phyloP scores from a whole-genome alignment of 2,113 vertebrate species.

The Tetrao urogallus region DNA sequence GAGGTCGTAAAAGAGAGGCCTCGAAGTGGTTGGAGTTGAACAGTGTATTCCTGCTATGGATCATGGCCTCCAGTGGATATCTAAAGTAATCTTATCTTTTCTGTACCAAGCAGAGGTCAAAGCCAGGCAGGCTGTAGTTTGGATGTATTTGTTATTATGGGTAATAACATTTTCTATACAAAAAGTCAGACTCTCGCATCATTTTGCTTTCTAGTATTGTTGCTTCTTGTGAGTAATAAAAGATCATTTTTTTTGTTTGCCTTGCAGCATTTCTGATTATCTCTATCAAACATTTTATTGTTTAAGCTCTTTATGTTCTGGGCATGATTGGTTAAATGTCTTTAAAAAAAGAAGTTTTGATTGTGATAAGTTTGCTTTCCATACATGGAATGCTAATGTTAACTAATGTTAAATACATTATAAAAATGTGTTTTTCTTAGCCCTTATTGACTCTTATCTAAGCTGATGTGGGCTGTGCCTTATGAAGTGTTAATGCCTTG shows the following conservation, averaged over 20 bases:
- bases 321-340: not conserved
- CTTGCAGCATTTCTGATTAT: not conserved
- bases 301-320: constrained; percentile 7
- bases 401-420: not conserved
- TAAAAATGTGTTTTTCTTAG: not conserved
- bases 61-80: not conserved
- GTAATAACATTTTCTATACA: not conserved
- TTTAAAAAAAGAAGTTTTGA: not conserved
- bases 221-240: not conserved
- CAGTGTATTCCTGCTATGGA: not conserved
- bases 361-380: not conserved
- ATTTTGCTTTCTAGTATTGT: not conserved
- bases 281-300: not conserved
- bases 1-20: not conserved
- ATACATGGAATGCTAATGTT: not conserved
- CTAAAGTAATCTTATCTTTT: not conserved
- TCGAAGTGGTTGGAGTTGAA: not conserved
- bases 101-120: not conserved
- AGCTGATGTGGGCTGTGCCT: not conserved
- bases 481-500: not conserved
- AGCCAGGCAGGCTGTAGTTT: not conserved
- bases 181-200: not conserved
- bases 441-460: not conserved
- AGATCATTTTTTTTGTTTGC: not conserved
- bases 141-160: not conserved